Percentiles rank a stretch among this genome's conserved stretches.
Conservation (phyloP, 2,888 invertebrate genomes). For the Timandra comae region DNA sequence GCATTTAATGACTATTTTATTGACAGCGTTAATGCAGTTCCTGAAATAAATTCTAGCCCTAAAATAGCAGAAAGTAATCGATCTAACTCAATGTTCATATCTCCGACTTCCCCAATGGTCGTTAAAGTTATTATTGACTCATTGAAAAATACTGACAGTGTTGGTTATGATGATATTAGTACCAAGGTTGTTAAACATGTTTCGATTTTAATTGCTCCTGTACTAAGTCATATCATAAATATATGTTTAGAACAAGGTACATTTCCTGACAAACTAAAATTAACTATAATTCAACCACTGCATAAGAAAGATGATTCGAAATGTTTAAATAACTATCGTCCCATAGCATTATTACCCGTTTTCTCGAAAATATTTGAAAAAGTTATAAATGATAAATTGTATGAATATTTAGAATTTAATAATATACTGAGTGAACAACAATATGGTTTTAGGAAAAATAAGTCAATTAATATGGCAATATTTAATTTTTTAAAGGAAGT, state of each 20-base stretch:
- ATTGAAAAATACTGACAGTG: constrained; percentile 11
- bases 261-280: neutral
- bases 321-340: constrained; percentile 6
- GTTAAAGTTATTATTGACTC: constrained; percentile 5
- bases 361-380: neutral
- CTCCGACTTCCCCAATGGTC: constrained; percentile 4
- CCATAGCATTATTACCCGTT: neutral
- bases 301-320: neutral
- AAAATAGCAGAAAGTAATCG: neutral
- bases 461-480: neutral
- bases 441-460: neutral
- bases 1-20: constrained; percentile 6
- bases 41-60: neutral
- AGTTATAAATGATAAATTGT: neutral
- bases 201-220: neutral
- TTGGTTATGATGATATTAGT: constrained; percentile 9
- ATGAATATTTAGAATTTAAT: neutral
- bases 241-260: neutral
- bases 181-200: constrained; percentile 9
- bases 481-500: neutral
- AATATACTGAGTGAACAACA: neutral
- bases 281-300: neutral
- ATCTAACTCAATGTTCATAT: constrained; percentile 7
- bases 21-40: neutral
- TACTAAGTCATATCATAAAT: constrained; percentile 1